Percentiles rank a stretch among this genome's conserved stretches.
These are phyloP conservation scores for Silurus meridionalis DNA, from an alignment of 2,113 vertebrate species.

Conservation along the genomic window DNA sequence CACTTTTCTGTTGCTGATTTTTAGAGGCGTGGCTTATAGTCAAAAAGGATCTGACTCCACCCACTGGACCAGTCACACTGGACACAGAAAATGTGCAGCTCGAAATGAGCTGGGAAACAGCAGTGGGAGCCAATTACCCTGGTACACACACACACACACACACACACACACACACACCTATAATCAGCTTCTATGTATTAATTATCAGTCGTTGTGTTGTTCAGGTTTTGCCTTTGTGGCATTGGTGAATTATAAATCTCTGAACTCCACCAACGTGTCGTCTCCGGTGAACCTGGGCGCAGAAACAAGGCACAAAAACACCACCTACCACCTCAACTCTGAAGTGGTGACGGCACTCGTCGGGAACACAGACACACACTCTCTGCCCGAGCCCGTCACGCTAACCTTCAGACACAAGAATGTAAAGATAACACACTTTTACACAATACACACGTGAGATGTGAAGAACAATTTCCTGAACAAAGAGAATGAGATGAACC, in stretches of 20 bases:
- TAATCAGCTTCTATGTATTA: background rate
- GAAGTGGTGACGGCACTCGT: slow-evolving; percentile 72
- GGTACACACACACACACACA: slow-evolving; percentile 38
- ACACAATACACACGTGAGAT: background rate
- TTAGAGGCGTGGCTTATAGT: slow-evolving; percentile 71
- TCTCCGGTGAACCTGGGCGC: slow-evolving; percentile 45
- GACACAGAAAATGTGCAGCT: slow-evolving; percentile 60
- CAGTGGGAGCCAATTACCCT: slow-evolving; percentile 58
- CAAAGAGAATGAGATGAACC: background rate
- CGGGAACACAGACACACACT: slow-evolving; percentile 66
- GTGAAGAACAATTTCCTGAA: background rate
- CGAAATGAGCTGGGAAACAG: slow-evolving; percentile 71
- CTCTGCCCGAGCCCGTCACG: slow-evolving; percentile 60
- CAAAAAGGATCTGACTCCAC: slow-evolving; percentile 45
- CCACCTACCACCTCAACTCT: slow-evolving; percentile 58
- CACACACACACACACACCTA: background rate
- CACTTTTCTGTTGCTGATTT: background rate
- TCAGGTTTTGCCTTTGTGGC: slow-evolving; percentile 71
- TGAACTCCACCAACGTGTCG: slow-evolving; percentile 63
- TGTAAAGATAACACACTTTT: slow-evolving; percentile 48
- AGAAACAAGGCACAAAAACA: background rate
- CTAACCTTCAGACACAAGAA: slow-evolving; percentile 70
- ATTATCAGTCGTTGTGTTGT: background rate
- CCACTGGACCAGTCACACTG: slow-evolving; percentile 57
- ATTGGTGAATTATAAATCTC: slow-evolving; percentile 70